Base-by-base conservation (phyloP, 2,888 invertebrate species). In the Gnatocerus cornutus region DNA sequence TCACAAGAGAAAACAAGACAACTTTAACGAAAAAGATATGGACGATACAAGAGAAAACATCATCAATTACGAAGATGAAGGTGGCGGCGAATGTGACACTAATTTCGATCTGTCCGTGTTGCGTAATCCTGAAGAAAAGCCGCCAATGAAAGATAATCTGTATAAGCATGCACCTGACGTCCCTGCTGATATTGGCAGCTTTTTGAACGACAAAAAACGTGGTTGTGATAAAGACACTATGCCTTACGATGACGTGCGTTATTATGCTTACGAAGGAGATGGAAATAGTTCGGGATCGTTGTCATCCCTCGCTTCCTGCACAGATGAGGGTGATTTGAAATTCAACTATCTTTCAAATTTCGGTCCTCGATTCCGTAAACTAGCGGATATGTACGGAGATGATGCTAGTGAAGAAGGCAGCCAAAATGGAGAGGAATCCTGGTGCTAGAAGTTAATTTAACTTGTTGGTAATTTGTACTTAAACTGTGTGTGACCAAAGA, bases 11-110 rank as follows among this genome's bases (percentile, higher is more conserved):
- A 90, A 95, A 75, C 93, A 95, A 67, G 94, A 94, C 78, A 94
- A 94, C 65, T 91, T 95, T 87, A 92, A 93, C 43, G 93, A 93
- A 81, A 96, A 96, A 81, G 96, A 98, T 78, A 92, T 97, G 75
- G 98, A 99, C 80, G 98, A 99, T 81, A 97, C 98, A 30, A 88
- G 98, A 68, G 99, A 99, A 84, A 99, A 97, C 79, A 97, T 99
- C 71, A 96, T 99, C 77, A 96, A 96, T 77, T 99, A 99, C 81
- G 96, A 97, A 81, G 98, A 99, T 80, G 99, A 99, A 84, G 99
- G 99, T 10, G 98, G 98, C 82, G 99, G 99, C 82, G 97, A 99
- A 84, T 96, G 96, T 0, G 99, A 99, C 82, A 95, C 97, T 0
- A 94, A 93, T 0, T 97, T 95, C 84, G 96, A 97, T 83, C 88